A percentile compares a stretch with the other conserved stretches of the same genome.
Evolutionary conservation across 2,888 invertebrate species (phyloP).

Genomic region (Hypolimnas misippus): DNA sequence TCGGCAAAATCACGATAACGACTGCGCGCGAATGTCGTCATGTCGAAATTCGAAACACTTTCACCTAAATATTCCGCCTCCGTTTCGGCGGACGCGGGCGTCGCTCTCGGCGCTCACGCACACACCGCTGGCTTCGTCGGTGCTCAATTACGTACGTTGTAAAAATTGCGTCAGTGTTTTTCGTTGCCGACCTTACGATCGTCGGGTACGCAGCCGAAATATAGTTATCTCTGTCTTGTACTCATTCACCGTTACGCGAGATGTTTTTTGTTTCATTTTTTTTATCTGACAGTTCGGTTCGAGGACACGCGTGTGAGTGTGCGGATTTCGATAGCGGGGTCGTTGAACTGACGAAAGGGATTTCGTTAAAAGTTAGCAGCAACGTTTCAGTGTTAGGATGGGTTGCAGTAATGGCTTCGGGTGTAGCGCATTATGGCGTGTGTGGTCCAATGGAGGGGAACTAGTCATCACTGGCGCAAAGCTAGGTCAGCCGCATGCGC

Average conservation of each 20-base stretch:
- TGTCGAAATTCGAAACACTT: conserved; percentile 85
- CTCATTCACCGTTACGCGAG: conserved; percentile 72
- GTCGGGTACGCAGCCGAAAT: conserved; percentile 73
- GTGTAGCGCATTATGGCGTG: conserved; percentile 57
- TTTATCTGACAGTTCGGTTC: conserved; percentile 68
- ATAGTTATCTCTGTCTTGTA: conserved; percentile 80
- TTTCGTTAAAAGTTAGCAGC: conserved; percentile 69
- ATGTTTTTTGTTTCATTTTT: conserved; percentile 76
- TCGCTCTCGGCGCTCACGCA: conserved; percentile 82
- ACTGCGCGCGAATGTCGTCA: conserved; percentile 84
- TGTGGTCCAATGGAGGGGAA: conserved; percentile 62
- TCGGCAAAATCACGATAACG: conserved; percentile 84
- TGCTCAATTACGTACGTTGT: conserved; percentile 81
- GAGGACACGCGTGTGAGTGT: conserved; percentile 77
- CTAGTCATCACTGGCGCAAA: conserved; percentile 65
- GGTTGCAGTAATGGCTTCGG: conserved; percentile 58
- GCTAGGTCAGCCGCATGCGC: conserved; percentile 75
- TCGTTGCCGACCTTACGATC: conserved; percentile 79
- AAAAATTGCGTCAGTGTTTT: conserved; percentile 84
- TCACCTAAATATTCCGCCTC: conserved; percentile 84
- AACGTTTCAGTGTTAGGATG: conserved; percentile 68
- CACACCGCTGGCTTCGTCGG: conserved; percentile 73
- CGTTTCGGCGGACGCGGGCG: conserved; percentile 83
- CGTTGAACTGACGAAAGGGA: conserved; percentile 79
- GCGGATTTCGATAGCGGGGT: conserved; percentile 83